Conservation (phyloP, 2,797 vertebrate genomes). For the Adelosebastes latens region DNA sequence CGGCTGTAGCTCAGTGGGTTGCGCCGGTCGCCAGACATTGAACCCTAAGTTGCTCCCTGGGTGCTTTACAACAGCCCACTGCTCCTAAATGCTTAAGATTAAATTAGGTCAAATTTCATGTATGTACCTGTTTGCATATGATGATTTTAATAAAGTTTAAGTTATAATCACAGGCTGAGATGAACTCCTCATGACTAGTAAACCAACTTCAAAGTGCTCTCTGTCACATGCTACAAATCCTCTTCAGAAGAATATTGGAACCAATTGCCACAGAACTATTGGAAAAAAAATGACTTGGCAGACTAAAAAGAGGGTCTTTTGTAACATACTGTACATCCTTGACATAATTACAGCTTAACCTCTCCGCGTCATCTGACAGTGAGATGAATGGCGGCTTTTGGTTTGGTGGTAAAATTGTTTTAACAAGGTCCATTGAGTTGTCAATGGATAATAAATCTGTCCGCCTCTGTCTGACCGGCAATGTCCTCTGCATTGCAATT, state of each 20-base stretch:
- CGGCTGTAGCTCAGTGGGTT: too few species aligned
- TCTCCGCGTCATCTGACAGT: constrained; percentile 13
- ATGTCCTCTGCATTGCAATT: constrained; percentile 2
- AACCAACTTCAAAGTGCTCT: not conserved
- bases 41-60: too few species aligned
- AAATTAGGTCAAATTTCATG: too few species aligned
- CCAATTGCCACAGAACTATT: not conserved
- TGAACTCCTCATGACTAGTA: too few species aligned
- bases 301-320: not conserved
- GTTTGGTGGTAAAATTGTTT: constrained; percentile 6
- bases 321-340: not conserved
- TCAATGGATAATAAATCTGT: constrained; percentile 19
- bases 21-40: too few species aligned
- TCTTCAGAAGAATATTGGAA: not conserved
- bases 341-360: constrained; percentile 22
- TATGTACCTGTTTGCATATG: too few species aligned
- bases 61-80: too few species aligned
- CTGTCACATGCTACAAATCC: not conserved
- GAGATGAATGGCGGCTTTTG: constrained; percentile 34
- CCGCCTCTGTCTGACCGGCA: not conserved
- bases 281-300: not conserved
- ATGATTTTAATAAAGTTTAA: too few species aligned
- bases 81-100: too few species aligned
- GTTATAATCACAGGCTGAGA: too few species aligned
- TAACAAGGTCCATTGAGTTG: not conserved